phyloP scores from a whole-genome alignment of 2,797 vertebrate species.

The Argentina silus region DNA sequence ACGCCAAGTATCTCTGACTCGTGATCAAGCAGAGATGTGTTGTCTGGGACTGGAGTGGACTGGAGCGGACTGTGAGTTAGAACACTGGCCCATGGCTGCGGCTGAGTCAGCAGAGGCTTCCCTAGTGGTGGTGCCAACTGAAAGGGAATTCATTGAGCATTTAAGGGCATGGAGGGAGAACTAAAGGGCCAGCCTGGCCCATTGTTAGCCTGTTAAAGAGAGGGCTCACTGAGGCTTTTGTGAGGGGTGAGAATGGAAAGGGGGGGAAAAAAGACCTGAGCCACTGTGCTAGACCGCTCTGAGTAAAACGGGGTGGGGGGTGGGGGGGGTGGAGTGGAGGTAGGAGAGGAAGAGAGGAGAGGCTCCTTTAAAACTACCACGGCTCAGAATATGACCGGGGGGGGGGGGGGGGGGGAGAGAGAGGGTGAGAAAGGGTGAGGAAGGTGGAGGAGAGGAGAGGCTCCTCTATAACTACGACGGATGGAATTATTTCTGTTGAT shows the following conservation, averaged over 20 bases:
- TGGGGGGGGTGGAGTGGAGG: background rate
- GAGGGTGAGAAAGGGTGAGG: background rate
- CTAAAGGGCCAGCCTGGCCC: conserved; percentile 42
- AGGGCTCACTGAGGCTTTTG: conserved; percentile 63
- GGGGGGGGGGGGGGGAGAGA: background rate
- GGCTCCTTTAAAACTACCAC: conserved; percentile 27
- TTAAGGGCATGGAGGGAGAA: conserved; percentile 45
- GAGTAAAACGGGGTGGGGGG: conserved; percentile 28
- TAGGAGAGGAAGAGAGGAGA: conserved; percentile 5
- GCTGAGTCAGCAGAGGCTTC: background rate
- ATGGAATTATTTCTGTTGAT: conserved; percentile 45
- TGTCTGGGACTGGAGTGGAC: background rate
- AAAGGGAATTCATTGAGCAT: conserved; percentile 41
- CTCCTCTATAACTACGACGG: conserved; percentile 35
- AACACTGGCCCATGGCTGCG: conserved; percentile 30
- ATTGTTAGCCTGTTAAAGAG: conserved; percentile 59
- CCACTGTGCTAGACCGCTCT: conserved; percentile 51
- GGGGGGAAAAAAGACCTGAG: conserved; percentile 20
- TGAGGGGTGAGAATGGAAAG: conserved; percentile 12
- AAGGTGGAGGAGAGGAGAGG: background rate
- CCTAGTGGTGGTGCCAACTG: background rate
- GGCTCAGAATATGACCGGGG: too few relatives aligned
- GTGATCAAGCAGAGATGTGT: conserved; percentile 31
- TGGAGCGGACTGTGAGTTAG: conserved; percentile 35
- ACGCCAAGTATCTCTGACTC: conserved; percentile 41